These are phyloP conservation scores for Ellobium chinense DNA, from an alignment of 2,888 invertebrate genomes.

Conservation along the genomic window DNA sequence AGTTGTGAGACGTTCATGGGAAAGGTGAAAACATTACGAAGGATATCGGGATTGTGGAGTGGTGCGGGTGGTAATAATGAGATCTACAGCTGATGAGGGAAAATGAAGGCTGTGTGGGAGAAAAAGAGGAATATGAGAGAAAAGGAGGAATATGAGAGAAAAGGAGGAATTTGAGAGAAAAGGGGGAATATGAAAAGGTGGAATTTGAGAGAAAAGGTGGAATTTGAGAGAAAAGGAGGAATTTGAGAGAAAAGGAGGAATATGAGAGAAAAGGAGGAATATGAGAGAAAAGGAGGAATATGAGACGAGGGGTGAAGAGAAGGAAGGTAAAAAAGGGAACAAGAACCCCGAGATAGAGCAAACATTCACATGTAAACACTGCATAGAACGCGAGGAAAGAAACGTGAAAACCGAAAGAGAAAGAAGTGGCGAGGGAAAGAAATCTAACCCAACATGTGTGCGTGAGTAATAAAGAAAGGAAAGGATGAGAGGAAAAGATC, in stretches of 20 bases:
- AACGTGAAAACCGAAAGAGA: constrained; percentile 14
- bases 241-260: constrained; percentile 14
- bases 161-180: constrained; percentile 9
- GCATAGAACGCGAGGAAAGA: constrained; percentile 19
- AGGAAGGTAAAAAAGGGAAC: constrained; percentile 2
- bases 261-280: neutral
- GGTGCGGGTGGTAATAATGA: too few species aligned
- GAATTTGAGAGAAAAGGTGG: constrained; percentile 5
- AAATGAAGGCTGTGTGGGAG: neutral
- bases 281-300: neutral
- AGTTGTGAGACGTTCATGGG: too few species aligned
- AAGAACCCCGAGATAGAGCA: constrained; percentile 2
- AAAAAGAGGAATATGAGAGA: constrained; percentile 2
- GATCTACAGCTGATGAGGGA: too few species aligned
- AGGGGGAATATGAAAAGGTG: constrained; percentile 2
- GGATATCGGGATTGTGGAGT: too few species aligned
- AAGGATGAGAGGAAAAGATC: neutral
- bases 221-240: constrained; percentile 9
- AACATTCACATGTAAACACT: constrained; percentile 1
- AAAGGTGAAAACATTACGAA: too few species aligned
- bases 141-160: neutral
- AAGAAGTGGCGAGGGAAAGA: neutral
- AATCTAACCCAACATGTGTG: too few species aligned
- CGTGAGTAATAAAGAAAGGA: neutral
- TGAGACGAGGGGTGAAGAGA: neutral